phyloP scores from a whole-genome alignment of 2,888 invertebrate species.

The Cacoxenus indagator region DNA sequence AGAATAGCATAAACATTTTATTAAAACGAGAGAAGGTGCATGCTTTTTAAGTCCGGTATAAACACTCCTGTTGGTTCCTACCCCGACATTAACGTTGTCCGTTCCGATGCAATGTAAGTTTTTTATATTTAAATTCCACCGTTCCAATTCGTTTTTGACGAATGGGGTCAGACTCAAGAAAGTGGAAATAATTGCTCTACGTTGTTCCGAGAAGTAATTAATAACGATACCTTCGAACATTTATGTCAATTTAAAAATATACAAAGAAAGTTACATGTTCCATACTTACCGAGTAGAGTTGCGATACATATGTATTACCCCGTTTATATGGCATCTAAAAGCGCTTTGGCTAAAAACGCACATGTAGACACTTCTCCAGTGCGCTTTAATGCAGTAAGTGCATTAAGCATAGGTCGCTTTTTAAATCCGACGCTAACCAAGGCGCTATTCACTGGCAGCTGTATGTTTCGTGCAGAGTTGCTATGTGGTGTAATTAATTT shows the following conservation, averaged over 20 bases:
- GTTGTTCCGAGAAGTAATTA: not conserved
- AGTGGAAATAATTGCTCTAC: not conserved
- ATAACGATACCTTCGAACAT: not conserved
- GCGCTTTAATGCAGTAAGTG: too few relatives aligned
- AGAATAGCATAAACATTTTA: not conserved
- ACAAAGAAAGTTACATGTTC: not conserved
- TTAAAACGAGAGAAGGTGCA: not conserved
- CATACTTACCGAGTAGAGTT: not conserved
- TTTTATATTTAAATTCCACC: not conserved
- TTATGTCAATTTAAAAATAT: not conserved
- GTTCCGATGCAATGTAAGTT: not conserved
- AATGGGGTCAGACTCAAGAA: not conserved
- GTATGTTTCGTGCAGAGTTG: too few relatives aligned
- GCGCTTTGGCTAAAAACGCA: too few relatives aligned
- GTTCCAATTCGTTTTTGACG: not conserved
- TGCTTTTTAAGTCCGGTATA: not conserved
- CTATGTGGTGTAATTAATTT: too few relatives aligned
- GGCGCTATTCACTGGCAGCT: too few relatives aligned
- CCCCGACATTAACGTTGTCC: not conserved
- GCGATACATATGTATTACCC: too few relatives aligned
- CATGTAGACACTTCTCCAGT: too few relatives aligned
- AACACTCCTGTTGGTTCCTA: too few relatives aligned
- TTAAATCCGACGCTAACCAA: too few relatives aligned
- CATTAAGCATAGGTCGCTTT: too few relatives aligned
- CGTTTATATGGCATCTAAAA: too few relatives aligned